Percentiles rank a stretch among this genome's conserved stretches.
phyloP scores from a whole-genome alignment of 2,797 vertebrate species.

The Borostomias antarcticus region DNA sequence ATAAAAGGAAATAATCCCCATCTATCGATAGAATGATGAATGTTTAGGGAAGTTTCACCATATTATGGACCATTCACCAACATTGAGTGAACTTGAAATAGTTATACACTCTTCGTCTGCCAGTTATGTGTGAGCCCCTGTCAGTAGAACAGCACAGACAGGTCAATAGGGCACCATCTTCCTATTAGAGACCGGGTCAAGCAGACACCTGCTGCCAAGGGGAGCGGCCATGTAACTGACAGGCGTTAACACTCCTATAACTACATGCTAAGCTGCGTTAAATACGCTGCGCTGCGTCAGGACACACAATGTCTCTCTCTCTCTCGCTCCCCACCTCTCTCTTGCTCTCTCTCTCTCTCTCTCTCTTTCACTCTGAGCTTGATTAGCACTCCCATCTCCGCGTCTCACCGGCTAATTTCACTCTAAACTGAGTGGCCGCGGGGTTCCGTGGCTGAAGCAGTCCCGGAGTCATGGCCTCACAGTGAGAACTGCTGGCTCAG shows the following conservation, averaged over 20 bases:
- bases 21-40: no score
- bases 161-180: constrained; percentile 61
- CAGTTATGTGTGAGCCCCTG: neutral
- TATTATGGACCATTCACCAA: neutral
- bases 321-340: constrained; percentile 1
- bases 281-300: constrained; percentile 62
- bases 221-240: constrained; percentile 62
- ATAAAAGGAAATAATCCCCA: no score
- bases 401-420: constrained; percentile 56
- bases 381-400: constrained; percentile 50
- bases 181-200: constrained; percentile 59
- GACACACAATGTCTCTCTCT: constrained; percentile 39
- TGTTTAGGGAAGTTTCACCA: no score
- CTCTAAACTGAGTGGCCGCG: constrained; percentile 66
- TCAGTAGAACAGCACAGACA: neutral
- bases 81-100: neutral
- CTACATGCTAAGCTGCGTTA: constrained; percentile 70
- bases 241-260: constrained; percentile 73
- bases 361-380: constrained; percentile 11
- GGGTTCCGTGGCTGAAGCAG: constrained; percentile 51
- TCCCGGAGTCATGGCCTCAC: constrained; percentile 53
- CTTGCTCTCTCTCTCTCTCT: constrained; percentile 31
- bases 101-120: neutral
- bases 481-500: constrained; percentile 52
- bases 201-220: constrained; percentile 61